A percentile compares a stretch with the other conserved stretches of the same genome.
Evolutionary conservation across 2,888 invertebrate species (phyloP).

Genomic region (Electrophaes corylata): DNA sequence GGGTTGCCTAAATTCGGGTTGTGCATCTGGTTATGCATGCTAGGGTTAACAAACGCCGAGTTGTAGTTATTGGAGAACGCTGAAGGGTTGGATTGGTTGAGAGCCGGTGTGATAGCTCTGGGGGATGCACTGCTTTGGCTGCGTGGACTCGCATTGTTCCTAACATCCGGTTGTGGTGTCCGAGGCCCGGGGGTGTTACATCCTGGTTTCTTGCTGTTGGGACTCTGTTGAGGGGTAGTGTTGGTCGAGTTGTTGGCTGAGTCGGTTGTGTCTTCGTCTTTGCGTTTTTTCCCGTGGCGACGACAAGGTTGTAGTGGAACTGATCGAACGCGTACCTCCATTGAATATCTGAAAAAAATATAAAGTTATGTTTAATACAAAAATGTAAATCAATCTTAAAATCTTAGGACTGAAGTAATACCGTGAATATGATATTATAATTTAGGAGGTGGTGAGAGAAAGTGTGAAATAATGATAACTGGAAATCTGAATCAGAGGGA

Average conservation of each 20-base stretch:
- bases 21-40: conserved; percentile 76
- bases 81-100: conserved; percentile 68
- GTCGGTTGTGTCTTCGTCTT: conserved; percentile 87
- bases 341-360: conserved; percentile 88
- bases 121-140: conserved; percentile 85
- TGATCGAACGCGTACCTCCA: conserved; percentile 93
- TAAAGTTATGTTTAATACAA: conserved; percentile 12
- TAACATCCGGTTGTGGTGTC: conserved; percentile 71
- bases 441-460: too few species aligned
- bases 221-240: conserved; percentile 66
- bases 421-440: too few species aligned
- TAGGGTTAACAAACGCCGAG: conserved; percentile 77
- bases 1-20: conserved; percentile 80
- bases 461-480: too few species aligned
- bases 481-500: too few species aligned
- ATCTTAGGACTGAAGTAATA: not conserved
- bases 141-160: conserved; percentile 74
- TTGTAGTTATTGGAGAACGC: conserved; percentile 74
- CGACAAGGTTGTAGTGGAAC: conserved; percentile 93
- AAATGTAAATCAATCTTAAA: not conserved
- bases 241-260: conserved; percentile 57
- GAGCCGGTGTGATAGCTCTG: conserved; percentile 71
- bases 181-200: conserved; percentile 68
- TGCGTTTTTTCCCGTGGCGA: conserved; percentile 90
- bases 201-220: conserved; percentile 70